These are phyloP conservation scores for Anisognathus igniventris DNA, from an alignment of 2,797 vertebrate genomes.

Conservation along the genomic window DNA sequence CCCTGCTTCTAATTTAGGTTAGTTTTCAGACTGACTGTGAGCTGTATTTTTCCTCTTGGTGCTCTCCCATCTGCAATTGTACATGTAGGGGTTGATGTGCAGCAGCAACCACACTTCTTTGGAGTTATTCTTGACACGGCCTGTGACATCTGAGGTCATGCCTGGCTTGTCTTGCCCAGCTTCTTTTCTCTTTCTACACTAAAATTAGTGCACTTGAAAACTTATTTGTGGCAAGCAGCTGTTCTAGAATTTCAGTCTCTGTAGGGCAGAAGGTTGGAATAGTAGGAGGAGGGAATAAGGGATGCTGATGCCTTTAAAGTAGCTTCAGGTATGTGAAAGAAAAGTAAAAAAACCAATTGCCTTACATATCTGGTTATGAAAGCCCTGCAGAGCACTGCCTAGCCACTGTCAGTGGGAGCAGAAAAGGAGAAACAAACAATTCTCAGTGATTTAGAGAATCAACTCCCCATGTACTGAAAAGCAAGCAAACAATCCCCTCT, in stretches of 20 bases:
- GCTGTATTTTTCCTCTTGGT: not conserved
- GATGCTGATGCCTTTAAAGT: not conserved
- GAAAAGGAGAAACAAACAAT: not conserved
- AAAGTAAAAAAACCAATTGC: not conserved
- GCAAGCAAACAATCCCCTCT: conserved; percentile 52
- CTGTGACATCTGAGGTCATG: conserved; percentile 1
- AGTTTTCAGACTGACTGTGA: not conserved
- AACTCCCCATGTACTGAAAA: conserved; percentile 55
- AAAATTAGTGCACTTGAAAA: conserved; percentile 27
- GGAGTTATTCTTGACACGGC: not conserved
- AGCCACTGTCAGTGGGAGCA: not conserved
- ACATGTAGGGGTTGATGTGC: rapidly evolving
- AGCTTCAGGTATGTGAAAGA: conserved; percentile 2
- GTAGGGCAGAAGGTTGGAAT: not conserved
- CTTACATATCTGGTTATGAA: not conserved
- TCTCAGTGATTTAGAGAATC: conserved; percentile 28
- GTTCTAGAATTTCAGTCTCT: not conserved
- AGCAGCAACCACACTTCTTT: not conserved
- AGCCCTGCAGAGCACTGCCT: not conserved
- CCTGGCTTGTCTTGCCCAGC: not conserved
- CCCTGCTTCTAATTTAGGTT: not conserved
- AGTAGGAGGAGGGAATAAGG: not conserved
- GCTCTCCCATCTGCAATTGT: not conserved
- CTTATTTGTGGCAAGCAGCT: conserved; percentile 49
- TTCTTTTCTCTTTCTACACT: conserved; percentile 12